A percentile compares a stretch with the other conserved stretches of the same genome.
These are phyloP conservation scores for Bursaphelenchus okinawaensis DNA, from an alignment of 2,888 invertebrate species.

Conservation along the genomic window DNA sequence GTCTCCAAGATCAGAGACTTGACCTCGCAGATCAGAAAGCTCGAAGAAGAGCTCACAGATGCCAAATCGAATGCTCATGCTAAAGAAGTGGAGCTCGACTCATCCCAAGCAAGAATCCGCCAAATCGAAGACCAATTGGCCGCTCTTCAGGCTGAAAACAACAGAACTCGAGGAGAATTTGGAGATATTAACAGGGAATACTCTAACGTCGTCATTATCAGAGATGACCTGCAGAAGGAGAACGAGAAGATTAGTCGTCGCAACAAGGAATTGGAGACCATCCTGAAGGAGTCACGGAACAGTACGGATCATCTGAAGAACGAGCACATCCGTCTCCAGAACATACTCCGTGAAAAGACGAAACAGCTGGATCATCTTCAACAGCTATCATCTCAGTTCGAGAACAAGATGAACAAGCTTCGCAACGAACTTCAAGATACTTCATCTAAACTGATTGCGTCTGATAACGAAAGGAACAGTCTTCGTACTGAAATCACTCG, in stretches of 20 bases:
- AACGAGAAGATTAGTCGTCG: conserved; percentile 39
- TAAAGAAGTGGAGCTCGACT: conserved; percentile 52
- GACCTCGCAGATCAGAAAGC: conserved; percentile 48
- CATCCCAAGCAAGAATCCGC: conserved; percentile 43
- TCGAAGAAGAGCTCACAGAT: conserved; percentile 54
- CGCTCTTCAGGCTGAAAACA: conserved; percentile 41
- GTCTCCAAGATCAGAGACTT: conserved; percentile 52
- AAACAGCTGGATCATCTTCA: conserved; percentile 53
- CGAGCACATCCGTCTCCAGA: conserved; percentile 50
- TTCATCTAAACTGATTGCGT: conserved; percentile 38
- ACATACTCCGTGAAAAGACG: conserved; percentile 50
- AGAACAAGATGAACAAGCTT: conserved; percentile 45
- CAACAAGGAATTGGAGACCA: conserved; percentile 42
- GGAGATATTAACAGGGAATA: conserved; percentile 35
- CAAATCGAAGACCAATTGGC: conserved; percentile 48
- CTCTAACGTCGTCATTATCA: conserved; percentile 42
- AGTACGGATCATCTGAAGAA: conserved; percentile 39
- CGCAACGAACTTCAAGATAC: conserved; percentile 49
- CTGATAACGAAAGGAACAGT: conserved; percentile 48
- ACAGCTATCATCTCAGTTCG: conserved; percentile 45
- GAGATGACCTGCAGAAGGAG: conserved; percentile 42
- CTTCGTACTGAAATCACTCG: conserved; percentile 43
- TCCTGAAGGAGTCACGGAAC: conserved; percentile 45
- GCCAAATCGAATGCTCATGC: conserved; percentile 34
- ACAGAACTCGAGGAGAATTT: conserved; percentile 31